Evolutionary conservation across 2,797 vertebrate species (phyloP), one percentile per base, ranked within the genome.

Genomic region (Alosa sapidissima): DNA sequence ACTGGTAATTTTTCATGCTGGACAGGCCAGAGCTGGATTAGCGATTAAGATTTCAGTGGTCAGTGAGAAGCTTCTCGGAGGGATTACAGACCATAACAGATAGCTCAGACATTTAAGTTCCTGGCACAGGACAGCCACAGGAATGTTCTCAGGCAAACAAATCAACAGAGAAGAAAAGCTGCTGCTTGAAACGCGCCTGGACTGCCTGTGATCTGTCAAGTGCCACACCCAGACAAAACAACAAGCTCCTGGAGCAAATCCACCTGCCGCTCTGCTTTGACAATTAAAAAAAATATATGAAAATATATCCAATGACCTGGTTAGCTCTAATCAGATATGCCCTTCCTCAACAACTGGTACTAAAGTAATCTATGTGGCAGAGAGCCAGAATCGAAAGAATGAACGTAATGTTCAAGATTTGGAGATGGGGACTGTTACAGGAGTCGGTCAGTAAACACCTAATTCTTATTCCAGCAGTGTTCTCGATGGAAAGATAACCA

Each of bases 21-120:
- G 84, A 58, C 49, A 36, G 84, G 51, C 48, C 45, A 51, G 85
- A 87, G 82, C 86, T 90, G 88, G 83, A 65, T 87, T 89, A 87
- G 87, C 36, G 87, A 88, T 88, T 84, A 90, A 89, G 81, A 81
- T 85, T 72, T 62, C 82, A 86, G 86, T 84, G 87, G 88, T 85
- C 85, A 84, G 16, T 78, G 83, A 62, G 85, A 60, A 81, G 24
- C 87, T 72, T 68, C 87, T 84, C 82, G 81, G 83, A 85, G 83
- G 84, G 87, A 87, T 33, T 47, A 3, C 72, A 75, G 45, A 83
- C 55, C 49, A 55, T 45, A 83, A 81, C 82, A 86, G 88, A 87
- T 84, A 81, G 81, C 55, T 14, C 75, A 60, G 84, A 51, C 51
- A 81, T 62, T 62, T 28, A 49, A 41, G 68, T 54, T 10, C 33